These are phyloP conservation scores for Artibeus lituratus DNA, from an alignment of 2,797 vertebrate genomes.

Conservation along the genomic window DNA sequence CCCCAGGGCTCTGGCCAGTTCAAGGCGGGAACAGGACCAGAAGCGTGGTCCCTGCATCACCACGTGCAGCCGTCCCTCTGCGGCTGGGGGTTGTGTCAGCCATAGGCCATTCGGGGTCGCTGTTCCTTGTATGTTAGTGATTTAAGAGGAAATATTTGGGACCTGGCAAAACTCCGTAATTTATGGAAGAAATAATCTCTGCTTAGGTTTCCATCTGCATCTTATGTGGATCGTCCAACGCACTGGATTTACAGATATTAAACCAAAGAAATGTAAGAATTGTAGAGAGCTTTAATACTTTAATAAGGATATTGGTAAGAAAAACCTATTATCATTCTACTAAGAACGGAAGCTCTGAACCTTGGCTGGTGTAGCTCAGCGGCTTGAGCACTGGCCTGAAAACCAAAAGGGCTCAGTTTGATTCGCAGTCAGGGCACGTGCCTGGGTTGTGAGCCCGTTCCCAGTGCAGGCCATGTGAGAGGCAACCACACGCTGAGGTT, in stretches of 20 bases:
- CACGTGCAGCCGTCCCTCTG: background rate
- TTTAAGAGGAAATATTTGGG: background rate
- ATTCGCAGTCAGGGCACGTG: too few species aligned
- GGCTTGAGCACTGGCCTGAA: too few species aligned
- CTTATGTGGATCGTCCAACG: background rate
- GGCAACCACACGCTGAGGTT: too few species aligned
- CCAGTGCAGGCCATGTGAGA: too few species aligned
- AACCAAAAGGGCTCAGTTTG: too few species aligned
- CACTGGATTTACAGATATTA: background rate
- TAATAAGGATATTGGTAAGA: background rate
- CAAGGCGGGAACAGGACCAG: background rate
- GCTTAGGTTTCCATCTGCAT: background rate
- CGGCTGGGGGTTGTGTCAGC: background rate
- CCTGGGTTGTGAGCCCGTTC: too few species aligned
- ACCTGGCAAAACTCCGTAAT: background rate
- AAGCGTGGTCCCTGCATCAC: background rate
- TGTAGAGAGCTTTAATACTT: background rate
- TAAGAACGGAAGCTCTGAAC: background rate
- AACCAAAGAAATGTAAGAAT: constrained; percentile 11
- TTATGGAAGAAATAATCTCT: background rate
- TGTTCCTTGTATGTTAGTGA: constrained; percentile 16
- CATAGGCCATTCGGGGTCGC: background rate
- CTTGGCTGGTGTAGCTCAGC: too few species aligned
- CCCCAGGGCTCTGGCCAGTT: background rate
- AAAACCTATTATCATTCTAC: background rate